Percentiles rank a stretch among this genome's conserved stretches.
Conservation (phyloP, 2,113 vertebrate genomes). For the Lepisosteus osseus region DNA sequence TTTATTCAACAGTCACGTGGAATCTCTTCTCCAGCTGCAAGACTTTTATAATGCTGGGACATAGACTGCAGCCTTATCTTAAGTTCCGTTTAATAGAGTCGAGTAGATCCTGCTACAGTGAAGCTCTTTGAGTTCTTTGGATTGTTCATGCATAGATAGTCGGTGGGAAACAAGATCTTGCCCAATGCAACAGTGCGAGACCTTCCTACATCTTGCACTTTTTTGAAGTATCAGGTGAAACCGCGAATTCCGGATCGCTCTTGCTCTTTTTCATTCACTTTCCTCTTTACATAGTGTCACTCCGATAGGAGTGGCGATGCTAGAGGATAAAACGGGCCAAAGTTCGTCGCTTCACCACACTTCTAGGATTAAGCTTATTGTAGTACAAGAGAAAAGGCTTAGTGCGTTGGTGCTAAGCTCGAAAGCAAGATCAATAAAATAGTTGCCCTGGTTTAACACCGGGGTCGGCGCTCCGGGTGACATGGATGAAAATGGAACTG, state of each 20-base stretch:
- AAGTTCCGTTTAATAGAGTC: no score
- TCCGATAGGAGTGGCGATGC: constrained; percentile 27
- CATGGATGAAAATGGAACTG: constrained; percentile 59
- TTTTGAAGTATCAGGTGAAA: background rate
- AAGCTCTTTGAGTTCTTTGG: no score
- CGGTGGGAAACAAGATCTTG: no score
- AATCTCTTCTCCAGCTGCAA: no score
- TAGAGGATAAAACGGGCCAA: constrained; percentile 13
- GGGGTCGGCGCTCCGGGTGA: constrained; percentile 6
- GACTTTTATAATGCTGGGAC: no score
- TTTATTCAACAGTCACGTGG: no score
- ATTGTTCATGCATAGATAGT: no score
- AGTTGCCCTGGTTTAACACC: background rate
- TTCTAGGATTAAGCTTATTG: background rate
- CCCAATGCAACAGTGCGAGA: background rate
- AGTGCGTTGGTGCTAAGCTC: background rate
- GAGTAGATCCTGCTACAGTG: no score
- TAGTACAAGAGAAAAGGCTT: background rate
- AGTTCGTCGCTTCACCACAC: constrained; percentile 12
- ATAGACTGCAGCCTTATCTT: no score
- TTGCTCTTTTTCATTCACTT: background rate
- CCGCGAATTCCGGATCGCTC: background rate
- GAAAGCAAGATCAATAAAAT: background rate
- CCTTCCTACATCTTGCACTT: background rate
- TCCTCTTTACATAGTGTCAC: constrained; percentile 8